These are phyloP conservation scores for Muntiacus reevesi DNA, from an alignment of 2,113 vertebrate genomes.

Conservation along the genomic window DNA sequence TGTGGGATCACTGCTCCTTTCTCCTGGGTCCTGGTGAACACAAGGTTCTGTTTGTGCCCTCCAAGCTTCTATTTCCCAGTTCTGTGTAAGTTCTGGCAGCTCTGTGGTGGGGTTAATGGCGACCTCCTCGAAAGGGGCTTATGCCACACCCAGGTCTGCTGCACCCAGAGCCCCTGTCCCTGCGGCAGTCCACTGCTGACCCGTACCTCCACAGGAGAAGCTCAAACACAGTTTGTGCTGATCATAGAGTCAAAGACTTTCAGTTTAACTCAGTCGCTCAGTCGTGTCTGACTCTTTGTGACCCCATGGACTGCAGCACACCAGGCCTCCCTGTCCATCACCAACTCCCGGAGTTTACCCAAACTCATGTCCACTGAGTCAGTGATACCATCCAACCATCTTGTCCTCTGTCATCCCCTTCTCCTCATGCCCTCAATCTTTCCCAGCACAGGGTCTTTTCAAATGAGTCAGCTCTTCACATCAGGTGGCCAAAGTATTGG, in stretches of 20 bases:
- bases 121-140: not conserved
- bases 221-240: not conserved
- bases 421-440: not conserved
- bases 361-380: not conserved
- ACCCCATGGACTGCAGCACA: not conserved
- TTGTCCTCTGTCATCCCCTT: not conserved
- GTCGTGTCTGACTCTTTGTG: not conserved
- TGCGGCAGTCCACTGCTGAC: not conserved
- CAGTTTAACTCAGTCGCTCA: not conserved
- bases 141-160: not conserved
- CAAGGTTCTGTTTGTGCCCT: not conserved
- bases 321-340: not conserved
- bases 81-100: not conserved
- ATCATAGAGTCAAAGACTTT: not conserved
- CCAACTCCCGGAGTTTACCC: not conserved
- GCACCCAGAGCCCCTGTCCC: not conserved
- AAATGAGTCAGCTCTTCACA: not conserved
- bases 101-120: not conserved
- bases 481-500: not conserved
- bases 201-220: not conserved
- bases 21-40: not conserved
- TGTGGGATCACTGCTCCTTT: not conserved
- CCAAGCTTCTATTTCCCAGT: not conserved
- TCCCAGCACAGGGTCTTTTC: not conserved
- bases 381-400: not conserved